Conservation (phyloP, 2,888 invertebrate genomes). For the Sabatieria punctata region DNA sequence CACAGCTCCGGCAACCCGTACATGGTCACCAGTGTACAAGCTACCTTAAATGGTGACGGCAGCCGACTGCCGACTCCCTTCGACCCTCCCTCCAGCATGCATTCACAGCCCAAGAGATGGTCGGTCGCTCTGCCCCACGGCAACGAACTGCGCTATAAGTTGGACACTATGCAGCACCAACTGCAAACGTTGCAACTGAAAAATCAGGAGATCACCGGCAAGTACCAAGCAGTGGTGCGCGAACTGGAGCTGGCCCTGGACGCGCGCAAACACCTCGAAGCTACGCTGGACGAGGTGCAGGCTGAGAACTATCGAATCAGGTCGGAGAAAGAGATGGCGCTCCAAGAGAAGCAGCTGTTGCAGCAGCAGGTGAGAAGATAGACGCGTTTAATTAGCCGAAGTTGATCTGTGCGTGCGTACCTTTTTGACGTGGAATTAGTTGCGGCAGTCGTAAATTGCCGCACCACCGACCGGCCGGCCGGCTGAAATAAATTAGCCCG, state of each 20-base stretch:
- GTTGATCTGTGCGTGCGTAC: too few relatives aligned
- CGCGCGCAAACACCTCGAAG: background rate
- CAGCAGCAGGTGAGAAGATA: background rate
- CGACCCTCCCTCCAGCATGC: too few relatives aligned
- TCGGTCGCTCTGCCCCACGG: conserved; percentile 1
- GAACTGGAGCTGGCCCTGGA: background rate
- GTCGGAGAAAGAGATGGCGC: background rate
- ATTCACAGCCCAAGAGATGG: conserved; percentile 3
- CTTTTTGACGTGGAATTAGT: too few relatives aligned
- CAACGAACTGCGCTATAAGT: conserved; percentile 2
- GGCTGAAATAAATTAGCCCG: too few relatives aligned
- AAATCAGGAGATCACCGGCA: conserved; percentile 1
- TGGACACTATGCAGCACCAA: conserved; percentile 3
- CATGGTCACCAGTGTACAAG: too few relatives aligned
- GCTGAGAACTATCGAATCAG: background rate
- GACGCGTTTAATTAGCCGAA: too few relatives aligned
- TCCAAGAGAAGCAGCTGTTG: background rate
- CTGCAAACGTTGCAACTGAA: background rate
- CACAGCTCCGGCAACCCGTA: too few relatives aligned
- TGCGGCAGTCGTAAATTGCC: too few relatives aligned
- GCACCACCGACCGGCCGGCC: too few relatives aligned
- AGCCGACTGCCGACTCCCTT: too few relatives aligned
- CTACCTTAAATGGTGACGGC: too few relatives aligned
- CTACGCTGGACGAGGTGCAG: background rate
- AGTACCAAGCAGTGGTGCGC: background rate